Evolutionary conservation across 2,888 invertebrate genomes (phyloP), one percentile per base, ranked within the genome.

Genomic region (Margaritifera margaritifera): DNA sequence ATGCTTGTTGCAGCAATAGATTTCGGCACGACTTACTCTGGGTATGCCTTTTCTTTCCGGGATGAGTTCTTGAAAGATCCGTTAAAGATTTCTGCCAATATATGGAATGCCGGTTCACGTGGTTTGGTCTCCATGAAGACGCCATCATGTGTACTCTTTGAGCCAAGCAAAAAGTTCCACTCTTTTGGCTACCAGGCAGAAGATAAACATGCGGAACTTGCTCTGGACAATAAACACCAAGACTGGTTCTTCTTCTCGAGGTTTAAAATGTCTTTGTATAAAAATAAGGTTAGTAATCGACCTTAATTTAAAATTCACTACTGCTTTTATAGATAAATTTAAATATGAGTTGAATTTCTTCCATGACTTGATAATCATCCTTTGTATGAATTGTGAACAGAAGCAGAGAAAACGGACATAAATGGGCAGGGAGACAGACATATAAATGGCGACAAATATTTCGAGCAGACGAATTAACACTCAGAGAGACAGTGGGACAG

Each of bases 191-290:
- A 51, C n/a, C 3, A 62, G 15, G 53, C 62, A 19, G 62, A 62
- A 18, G 62, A 62, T 11, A 19, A 62, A 11, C 51, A 62, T 51
- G 51, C 20, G 20, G 62, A 62, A 6, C 62, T 62, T 19, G n/a
- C 15, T 6, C 3, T 25, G 51, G 62, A 62, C 3, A 24, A 62
- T 15, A 51, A 62, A 2, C 52, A 62, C 15, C n/a, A n/a, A 18
- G 53, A 20, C 20, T 62, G 62, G 62, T 62, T 62, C 51, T 62
- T 52, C 53, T 62, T 62, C 15, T 22, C 15, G 19, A 42, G 62
- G 20, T 62, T 62, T 52, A 62, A 62, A 62, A 62, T 62, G 62
- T 18, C 6, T 8, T 53, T 62, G 24, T 53, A 62, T 51, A 18
- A n/a, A 51, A 19, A 15, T 62, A 42, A 62, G 20, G 53, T 62